Percentiles rank a stretch among this genome's conserved stretches.
These are phyloP conservation scores for Tillus elongatus DNA, from an alignment of 2,888 invertebrate species.

Conservation along the genomic window DNA sequence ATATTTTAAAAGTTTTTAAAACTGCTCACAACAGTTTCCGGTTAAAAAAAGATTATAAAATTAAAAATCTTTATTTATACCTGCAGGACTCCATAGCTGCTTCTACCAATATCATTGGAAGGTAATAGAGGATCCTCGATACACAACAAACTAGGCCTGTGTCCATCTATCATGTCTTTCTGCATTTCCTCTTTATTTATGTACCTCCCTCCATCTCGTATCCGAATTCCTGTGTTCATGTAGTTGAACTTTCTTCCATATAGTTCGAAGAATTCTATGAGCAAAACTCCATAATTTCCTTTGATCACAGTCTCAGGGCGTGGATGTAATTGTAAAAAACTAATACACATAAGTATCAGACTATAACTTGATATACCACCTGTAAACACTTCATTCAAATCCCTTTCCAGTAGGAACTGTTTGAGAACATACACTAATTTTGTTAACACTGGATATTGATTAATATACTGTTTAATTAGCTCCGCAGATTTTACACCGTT, in stretches of 20 bases:
- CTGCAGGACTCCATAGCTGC: slow-evolving; percentile 88
- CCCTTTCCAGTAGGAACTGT: slow-evolving; percentile 95
- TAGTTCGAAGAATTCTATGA: slow-evolving; percentile 95
- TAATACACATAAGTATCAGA: slow-evolving; percentile 95
- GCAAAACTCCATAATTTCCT: slow-evolving; percentile 79
- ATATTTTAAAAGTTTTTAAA: too few species aligned
- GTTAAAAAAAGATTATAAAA: too few species aligned
- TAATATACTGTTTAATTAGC: slow-evolving; percentile 85
- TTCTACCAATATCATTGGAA: slow-evolving; percentile 95
- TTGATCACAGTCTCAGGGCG: slow-evolving; percentile 59
- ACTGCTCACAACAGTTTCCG: too few species aligned
- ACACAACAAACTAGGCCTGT: slow-evolving; percentile 86
- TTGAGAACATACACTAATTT: slow-evolving; percentile 95
- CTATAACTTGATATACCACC: slow-evolving; percentile 99
- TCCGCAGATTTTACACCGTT: slow-evolving; percentile 96
- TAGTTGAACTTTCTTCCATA: slow-evolving; percentile 96
- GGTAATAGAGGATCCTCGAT: slow-evolving; percentile 96
- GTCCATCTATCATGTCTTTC: slow-evolving; percentile 89
- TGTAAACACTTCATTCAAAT: slow-evolving; percentile 98
- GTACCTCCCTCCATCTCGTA: slow-evolving; percentile 88
- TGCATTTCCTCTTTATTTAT: slow-evolving; percentile 90
- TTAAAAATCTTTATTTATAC: too few species aligned
- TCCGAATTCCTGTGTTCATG: slow-evolving; percentile 85
- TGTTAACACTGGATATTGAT: slow-evolving; percentile 79
- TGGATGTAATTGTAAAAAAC: slow-evolving; percentile 90